Percentiles rank a stretch among this genome's conserved stretches.
These are phyloP conservation scores for Idaea dimidiata DNA, from an alignment of 2,888 invertebrate species.

Conservation along the genomic window DNA sequence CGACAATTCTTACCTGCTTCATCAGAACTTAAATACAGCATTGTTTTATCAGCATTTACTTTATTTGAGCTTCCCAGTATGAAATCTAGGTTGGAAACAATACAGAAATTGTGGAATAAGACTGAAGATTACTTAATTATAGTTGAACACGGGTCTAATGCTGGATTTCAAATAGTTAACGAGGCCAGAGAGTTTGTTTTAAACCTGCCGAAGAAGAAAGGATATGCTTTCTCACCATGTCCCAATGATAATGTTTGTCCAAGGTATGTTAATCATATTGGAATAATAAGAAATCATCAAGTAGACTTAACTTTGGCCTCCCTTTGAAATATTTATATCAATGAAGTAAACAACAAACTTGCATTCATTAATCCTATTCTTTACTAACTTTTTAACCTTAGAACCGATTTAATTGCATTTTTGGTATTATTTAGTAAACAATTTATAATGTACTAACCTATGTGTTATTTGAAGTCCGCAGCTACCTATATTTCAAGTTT, in stretches of 20 bases:
- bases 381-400: too few species aligned
- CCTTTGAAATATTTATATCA: too few species aligned
- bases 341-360: too few species aligned
- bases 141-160: conserved; percentile 90
- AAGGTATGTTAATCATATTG: conserved; percentile 41
- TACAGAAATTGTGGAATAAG: conserved; percentile 92
- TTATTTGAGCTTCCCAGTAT: conserved; percentile 89
- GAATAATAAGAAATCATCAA: too few species aligned
- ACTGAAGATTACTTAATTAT: conserved; percentile 90
- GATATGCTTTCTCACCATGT: conserved; percentile 91
- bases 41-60: conserved; percentile 90
- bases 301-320: too few species aligned
- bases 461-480: too few species aligned
- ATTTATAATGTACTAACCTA: too few species aligned
- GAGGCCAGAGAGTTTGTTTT: conserved; percentile 93
- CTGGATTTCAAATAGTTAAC: conserved; percentile 89
- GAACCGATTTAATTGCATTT: too few species aligned
- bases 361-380: too few species aligned
- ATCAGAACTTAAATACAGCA: conserved; percentile 83
- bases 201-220: conserved; percentile 65
- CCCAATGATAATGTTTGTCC: conserved; percentile 92
- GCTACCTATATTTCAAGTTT: too few species aligned
- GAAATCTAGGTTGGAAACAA: conserved; percentile 83
- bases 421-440: too few species aligned
- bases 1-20: conserved; percentile 90